Conservation (phyloP, 2,113 vertebrate species). For the Strix uralensis region DNA sequence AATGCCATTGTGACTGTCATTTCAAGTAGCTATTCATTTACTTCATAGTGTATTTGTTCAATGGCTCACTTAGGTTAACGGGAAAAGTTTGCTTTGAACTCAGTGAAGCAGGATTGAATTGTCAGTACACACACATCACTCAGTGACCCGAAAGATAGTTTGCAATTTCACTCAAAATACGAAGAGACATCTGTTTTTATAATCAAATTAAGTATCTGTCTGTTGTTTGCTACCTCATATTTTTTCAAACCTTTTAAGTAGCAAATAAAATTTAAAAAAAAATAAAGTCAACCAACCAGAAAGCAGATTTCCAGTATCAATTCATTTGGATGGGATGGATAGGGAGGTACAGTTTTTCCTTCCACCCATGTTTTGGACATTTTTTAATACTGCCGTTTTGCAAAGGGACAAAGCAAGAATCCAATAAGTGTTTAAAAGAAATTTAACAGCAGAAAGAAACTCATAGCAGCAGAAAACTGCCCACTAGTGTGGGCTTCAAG, state of each 20-base stretch:
- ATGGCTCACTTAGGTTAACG: neutral
- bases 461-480: neutral
- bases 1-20: neutral
- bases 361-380: neutral
- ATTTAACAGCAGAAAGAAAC: neutral
- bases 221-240: neutral
- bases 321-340: neutral
- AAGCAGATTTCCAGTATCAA: neutral
- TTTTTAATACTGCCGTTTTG: neutral
- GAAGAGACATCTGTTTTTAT: neutral
- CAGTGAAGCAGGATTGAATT: neutral
- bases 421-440: neutral
- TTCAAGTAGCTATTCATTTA: neutral
- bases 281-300: neutral
- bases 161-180: neutral
- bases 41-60: neutral
- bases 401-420: neutral
- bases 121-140: neutral
- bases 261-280: neutral
- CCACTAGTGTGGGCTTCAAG: neutral
- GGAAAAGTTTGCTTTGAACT: neutral
- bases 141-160: neutral
- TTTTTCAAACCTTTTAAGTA: neutral
- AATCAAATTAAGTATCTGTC: neutral
- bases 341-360: neutral